Evolutionary conservation across 37 sponge, comb jelly and placozoan species (phyloP), one percentile per base, ranked within the genome.

Genomic region (Aphrocallistes beatrix): DNA sequence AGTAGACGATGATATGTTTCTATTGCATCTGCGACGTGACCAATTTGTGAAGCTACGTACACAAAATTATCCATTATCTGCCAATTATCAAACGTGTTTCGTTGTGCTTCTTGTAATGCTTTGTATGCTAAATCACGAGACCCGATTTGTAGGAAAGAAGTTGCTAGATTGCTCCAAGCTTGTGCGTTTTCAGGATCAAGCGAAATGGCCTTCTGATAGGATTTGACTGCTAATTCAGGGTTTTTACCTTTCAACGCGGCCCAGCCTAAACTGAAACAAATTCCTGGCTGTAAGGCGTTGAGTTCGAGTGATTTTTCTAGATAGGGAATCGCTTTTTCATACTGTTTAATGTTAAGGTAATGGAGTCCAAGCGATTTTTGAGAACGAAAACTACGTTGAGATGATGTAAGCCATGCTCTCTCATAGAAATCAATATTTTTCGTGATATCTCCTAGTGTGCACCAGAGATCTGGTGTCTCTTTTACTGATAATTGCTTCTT

Each of bases 381-480:
- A 25, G 75, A 21, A 13, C 75, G 75, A 30, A 60, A 60, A 60
- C 75, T 60, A 25, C n/a, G 10, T 3, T 32, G 34, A 25, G 75
- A 60, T 60, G 75, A 60, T 6, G n/a, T 3, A 25, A 28, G 10
- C 75, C 75, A 60, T 25, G 75, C 75, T 60, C n/a, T 60, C n/a
- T 60, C 75, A 60, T 60, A 60, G 75, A 32, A 60, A 19, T 19
- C n/a, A 13, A 60, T 60, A 60, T 60, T 13, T 6, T 60, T 60
- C n/a, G 75, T 60, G n/a, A 60, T 60, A 60, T 60, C 75, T 60
- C 75, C 75, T 19, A 60, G 34, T 60, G 75, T 60, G n/a, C 75
- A 60, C 75, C 75, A 60, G 3, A 60, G 21, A 13, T 60, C 75
- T 19, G 75, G 32, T 60, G 75, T 60, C n/a, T 60, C 75, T 60